Evolutionary conservation across 2,113 vertebrate species (phyloP).

Genomic region (Hippocampus abdominalis): DNA sequence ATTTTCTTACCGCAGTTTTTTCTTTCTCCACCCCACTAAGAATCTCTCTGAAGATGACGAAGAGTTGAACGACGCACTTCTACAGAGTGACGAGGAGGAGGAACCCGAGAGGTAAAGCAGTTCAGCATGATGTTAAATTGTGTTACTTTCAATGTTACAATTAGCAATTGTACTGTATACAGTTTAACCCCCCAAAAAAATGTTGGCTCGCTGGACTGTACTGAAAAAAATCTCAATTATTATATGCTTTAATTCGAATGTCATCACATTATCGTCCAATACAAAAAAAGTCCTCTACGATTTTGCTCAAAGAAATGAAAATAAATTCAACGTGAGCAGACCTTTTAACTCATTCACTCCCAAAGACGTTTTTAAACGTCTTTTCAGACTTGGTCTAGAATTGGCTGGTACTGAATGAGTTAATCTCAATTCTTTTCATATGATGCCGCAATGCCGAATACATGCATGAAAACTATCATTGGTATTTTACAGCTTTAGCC

Average conservation of each 20-base stretch:
- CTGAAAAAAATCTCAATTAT: too few relatives aligned
- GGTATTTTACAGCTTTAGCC: neutral
- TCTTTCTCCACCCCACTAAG: slow-evolving; percentile 70
- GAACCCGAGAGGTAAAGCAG: slow-evolving; percentile 67
- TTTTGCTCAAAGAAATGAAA: neutral
- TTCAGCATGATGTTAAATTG: neutral
- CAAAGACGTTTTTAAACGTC: too few relatives aligned
- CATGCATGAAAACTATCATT: neutral
- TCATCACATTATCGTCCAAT: too few relatives aligned
- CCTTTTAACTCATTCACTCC: too few relatives aligned
- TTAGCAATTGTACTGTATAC: too few relatives aligned
- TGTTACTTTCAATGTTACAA: too few relatives aligned
- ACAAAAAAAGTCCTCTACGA: neutral
- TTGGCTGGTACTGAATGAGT: too few relatives aligned
- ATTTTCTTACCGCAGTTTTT: neutral
- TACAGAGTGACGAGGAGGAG: slow-evolving; percentile 96
- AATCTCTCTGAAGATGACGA: slow-evolving; percentile 93
- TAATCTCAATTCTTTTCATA: neutral
- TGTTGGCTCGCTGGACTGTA: too few relatives aligned
- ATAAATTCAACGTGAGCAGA: neutral
- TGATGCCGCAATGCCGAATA: neutral
- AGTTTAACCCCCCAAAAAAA: neutral
- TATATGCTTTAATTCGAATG: too few relatives aligned
- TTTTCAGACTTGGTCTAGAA: too few relatives aligned
- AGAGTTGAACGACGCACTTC: slow-evolving; percentile 93